phyloP scores from a whole-genome alignment of 2,888 invertebrate genomes.

The Alloscopus bannaensis region DNA sequence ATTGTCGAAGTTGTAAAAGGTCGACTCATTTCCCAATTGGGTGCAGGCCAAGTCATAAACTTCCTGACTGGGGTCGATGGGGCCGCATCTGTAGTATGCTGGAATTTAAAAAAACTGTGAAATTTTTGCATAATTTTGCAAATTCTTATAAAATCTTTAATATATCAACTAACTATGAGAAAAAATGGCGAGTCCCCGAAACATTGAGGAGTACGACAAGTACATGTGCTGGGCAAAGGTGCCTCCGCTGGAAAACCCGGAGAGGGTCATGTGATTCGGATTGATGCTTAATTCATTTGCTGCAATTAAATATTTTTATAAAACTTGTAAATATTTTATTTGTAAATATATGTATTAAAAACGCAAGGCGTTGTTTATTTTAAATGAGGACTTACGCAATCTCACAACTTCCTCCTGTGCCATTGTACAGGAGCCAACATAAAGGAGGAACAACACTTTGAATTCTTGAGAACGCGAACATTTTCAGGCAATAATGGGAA shows the following conservation, averaged over 20 bases:
- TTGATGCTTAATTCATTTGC: conserved; percentile 15
- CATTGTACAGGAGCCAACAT: no score
- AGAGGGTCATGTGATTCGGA: conserved; percentile 58
- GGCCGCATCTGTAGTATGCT: conserved; percentile 71
- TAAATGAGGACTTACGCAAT: no score
- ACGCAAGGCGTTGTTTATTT: no score
- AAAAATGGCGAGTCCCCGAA: conserved; percentile 70
- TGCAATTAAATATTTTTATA: no score
- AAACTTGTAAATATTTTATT: background rate
- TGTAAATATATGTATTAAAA: no score
- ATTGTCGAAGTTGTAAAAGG: background rate
- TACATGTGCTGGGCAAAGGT: conserved; percentile 69
- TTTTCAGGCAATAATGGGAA: no score
- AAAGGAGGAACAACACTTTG: no score
- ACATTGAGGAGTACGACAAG: conserved; percentile 64
- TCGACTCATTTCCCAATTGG: conserved; percentile 16
- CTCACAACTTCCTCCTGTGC: no score
- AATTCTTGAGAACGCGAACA: no score
- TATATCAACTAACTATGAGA: conserved; percentile 64
- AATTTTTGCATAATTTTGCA: background rate
- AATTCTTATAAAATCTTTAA: background rate
- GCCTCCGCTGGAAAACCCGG: conserved; percentile 71
- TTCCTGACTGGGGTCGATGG: conserved; percentile 40
- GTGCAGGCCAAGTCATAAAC: conserved; percentile 69
- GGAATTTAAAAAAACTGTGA: conserved; percentile 11